Evolutionary conservation across 2,888 invertebrate genomes (phyloP).

Genomic region (Alentia gelatinosa): DNA sequence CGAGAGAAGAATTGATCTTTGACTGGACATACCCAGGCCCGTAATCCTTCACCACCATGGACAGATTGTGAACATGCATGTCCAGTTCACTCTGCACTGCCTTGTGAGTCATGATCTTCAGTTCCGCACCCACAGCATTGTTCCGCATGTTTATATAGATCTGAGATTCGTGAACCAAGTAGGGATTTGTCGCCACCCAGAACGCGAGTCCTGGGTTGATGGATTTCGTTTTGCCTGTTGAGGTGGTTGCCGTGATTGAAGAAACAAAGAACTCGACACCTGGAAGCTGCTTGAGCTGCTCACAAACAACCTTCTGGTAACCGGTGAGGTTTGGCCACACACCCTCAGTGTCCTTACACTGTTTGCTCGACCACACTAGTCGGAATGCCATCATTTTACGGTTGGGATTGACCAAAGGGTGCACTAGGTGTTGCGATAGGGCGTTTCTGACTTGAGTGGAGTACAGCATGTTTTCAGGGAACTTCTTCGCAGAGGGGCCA

Average conservation of each 20-base stretch:
- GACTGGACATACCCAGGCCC: slow-evolving; percentile 7
- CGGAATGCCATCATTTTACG: slow-evolving; percentile 26
- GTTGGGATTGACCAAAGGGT: background rate
- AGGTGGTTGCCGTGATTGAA: slow-evolving; percentile 5
- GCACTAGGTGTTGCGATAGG: background rate
- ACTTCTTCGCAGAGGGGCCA: background rate
- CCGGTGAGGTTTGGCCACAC: background rate
- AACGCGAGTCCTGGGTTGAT: slow-evolving; percentile 2
- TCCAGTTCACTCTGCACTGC: slow-evolving; percentile 13
- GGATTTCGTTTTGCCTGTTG: background rate
- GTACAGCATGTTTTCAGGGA: slow-evolving; percentile 14
- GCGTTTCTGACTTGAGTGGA: background rate
- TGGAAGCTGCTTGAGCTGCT: background rate
- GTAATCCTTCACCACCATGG: slow-evolving; percentile 25
- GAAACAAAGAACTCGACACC: slow-evolving; percentile 36
- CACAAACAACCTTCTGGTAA: background rate
- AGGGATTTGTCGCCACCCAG: slow-evolving; percentile 17
- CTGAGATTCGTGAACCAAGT: background rate
- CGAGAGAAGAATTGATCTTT: background rate
- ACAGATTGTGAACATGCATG: background rate
- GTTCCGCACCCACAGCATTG: background rate
- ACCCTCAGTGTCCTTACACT: background rate
- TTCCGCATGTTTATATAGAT: slow-evolving; percentile 24
- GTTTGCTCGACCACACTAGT: slow-evolving; percentile 15
- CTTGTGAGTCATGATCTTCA: slow-evolving; percentile 35